Percentiles rank a stretch among this genome's conserved stretches.
phyloP scores from a whole-genome alignment of 2,888 invertebrate genomes.

The Drosophila imparisetae region DNA sequence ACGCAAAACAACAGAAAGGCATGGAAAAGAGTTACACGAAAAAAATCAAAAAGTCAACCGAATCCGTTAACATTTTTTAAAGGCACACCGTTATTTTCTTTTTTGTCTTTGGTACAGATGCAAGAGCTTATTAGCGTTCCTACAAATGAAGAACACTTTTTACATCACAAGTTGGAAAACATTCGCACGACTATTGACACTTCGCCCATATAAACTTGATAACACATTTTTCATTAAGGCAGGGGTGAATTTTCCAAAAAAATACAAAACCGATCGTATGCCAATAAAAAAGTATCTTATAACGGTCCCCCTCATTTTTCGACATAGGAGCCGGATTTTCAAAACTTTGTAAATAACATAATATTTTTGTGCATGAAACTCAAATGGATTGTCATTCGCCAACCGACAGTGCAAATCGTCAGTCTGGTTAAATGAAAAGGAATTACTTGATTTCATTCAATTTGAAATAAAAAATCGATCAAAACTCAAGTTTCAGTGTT shows the following conservation, averaged over 20 bases:
- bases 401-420: not conserved
- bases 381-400: not conserved
- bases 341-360: rapidly evolving
- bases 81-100: not conserved
- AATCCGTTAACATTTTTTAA: not conserved
- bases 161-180: not conserved
- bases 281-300: not conserved
- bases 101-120: not conserved
- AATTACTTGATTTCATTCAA: not conserved
- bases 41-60: not conserved
- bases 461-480: not conserved
- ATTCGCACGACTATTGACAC: not conserved
- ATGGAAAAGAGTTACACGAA: not conserved
- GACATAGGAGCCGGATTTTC: not conserved
- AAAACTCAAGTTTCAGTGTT: not conserved
- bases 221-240: not conserved
- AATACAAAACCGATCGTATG: not conserved
- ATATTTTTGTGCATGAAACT: not conserved
- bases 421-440: not conserved
- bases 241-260: not conserved
- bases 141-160: not conserved
- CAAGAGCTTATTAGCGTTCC: not conserved
- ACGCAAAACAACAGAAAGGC: not conserved
- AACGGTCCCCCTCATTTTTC: not conserved
- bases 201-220: not conserved